These are phyloP conservation scores for Eriosoma lanigerum DNA, from an alignment of 1,140 invertebrate genomes.

Conservation along the genomic window DNA sequence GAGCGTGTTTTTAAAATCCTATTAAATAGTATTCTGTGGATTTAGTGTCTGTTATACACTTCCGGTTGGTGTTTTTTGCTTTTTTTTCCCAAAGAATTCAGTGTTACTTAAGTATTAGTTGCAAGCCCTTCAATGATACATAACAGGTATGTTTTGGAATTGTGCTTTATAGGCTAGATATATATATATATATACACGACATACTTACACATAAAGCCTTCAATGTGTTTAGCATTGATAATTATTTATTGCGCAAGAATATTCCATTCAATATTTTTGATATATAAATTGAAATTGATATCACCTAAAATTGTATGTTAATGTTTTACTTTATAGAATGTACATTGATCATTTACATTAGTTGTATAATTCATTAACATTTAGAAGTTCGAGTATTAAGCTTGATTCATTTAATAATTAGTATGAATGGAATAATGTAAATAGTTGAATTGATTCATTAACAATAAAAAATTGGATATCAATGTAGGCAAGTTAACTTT, in stretches of 20 bases:
- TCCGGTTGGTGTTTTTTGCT: slow-evolving; percentile 42
- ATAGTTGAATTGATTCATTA: no score
- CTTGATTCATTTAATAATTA: no score
- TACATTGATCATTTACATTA: no score
- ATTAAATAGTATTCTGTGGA: slow-evolving; percentile 33
- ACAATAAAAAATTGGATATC: no score
- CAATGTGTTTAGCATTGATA: slow-evolving; percentile 41
- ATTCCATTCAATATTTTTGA: slow-evolving; percentile 2
- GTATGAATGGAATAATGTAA: no score
- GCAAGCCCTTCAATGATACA: slow-evolving; percentile 8
- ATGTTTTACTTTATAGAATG: no score
- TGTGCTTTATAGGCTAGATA: slow-evolving; percentile 7
- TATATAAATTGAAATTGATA: not conserved
- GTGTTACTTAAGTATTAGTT: slow-evolving; percentile 3
- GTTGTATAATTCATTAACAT: no score
- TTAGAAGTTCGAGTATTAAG: no score
- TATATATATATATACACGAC: not conserved
- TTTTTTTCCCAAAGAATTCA: slow-evolving; percentile 11
- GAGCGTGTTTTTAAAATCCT: slow-evolving; percentile 46
- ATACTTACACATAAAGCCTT: slow-evolving; percentile 31
- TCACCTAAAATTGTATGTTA: not conserved
- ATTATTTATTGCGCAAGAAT: slow-evolving; percentile 44
- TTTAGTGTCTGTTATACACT: slow-evolving; percentile 30
- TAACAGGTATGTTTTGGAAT: slow-evolving; percentile 36
- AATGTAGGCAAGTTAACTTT: no score